Conservation (phyloP, 2,113 vertebrate genomes). For the Prionailurus viverrinus region DNA sequence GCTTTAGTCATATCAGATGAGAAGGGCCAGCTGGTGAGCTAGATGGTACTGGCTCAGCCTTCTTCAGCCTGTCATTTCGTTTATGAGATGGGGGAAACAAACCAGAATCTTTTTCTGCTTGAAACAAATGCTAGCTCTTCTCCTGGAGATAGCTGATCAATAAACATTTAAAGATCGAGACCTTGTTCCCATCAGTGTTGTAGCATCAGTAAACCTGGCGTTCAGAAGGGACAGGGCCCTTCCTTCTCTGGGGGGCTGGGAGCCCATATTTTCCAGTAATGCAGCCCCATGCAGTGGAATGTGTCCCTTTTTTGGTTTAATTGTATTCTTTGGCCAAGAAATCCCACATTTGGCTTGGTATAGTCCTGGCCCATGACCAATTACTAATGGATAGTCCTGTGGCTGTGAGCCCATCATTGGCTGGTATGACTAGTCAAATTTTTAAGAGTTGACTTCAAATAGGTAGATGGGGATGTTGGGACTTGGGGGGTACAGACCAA, state of each 20-base stretch:
- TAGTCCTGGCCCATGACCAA: conserved; percentile 56
- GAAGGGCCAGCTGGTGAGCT: neutral
- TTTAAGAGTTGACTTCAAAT: neutral
- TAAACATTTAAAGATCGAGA: conserved; percentile 66
- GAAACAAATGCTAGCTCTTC: conserved; percentile 71
- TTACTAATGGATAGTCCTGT: conserved; percentile 41
- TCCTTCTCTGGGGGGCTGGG: neutral
- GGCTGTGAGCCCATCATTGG: conserved; percentile 13
- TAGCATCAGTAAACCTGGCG: neutral
- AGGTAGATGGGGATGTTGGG: neutral
- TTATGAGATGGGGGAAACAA: conserved; percentile 38
- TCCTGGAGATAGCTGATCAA: conserved; percentile 79
- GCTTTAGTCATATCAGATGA: neutral
- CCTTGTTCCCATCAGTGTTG: conserved; percentile 64
- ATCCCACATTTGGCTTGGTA: neutral
- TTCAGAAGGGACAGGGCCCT: neutral
- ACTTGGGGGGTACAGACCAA: neutral
- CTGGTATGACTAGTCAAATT: neutral
- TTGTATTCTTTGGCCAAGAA: conserved; percentile 67
- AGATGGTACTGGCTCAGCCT: neutral
- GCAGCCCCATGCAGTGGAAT: neutral
- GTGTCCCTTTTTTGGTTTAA: neutral
- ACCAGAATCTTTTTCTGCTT: neutral
- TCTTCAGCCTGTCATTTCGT: conserved; percentile 61
- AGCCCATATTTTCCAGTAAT: conserved; percentile 20